phyloP scores from a whole-genome alignment of 2,113 vertebrate species.

The Cavia porcellus region DNA sequence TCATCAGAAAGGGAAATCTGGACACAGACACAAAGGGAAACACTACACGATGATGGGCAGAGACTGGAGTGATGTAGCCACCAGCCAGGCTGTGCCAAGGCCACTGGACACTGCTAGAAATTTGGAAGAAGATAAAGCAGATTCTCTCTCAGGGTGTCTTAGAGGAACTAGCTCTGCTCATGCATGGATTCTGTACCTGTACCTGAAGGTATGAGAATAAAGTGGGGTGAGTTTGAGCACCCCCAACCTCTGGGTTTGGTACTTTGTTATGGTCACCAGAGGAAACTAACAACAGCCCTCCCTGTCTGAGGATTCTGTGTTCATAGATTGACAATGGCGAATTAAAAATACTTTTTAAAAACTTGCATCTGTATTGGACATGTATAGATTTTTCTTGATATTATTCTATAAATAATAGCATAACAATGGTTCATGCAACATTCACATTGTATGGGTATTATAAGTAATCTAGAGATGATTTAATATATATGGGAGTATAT shows the following conservation, averaged over 20 bases:
- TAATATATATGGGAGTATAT: neutral
- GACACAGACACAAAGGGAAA: neutral
- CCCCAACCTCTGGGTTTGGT: neutral
- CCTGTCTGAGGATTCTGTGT: neutral
- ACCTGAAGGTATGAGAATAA: neutral
- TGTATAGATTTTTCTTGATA: neutral
- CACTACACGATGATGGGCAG: fast-evolving
- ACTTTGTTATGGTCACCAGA: neutral
- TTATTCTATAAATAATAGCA: neutral
- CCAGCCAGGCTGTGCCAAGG: neutral
- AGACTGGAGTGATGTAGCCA: neutral
- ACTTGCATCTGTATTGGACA: neutral
- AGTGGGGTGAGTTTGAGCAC: neutral
- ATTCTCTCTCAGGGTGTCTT: neutral
- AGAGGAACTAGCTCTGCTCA: neutral
- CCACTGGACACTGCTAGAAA: neutral
- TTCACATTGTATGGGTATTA: neutral
- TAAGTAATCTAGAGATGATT: neutral
- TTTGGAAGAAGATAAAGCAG: neutral
- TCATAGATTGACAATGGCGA: too few species aligned
- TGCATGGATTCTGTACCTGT: neutral
- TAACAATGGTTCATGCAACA: neutral
- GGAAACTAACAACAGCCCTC: neutral
- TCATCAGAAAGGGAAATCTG: neutral
- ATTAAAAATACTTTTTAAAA: neutral